Conservation (phyloP, 1,140 invertebrate genomes). For the Watersipora subatra region DNA sequence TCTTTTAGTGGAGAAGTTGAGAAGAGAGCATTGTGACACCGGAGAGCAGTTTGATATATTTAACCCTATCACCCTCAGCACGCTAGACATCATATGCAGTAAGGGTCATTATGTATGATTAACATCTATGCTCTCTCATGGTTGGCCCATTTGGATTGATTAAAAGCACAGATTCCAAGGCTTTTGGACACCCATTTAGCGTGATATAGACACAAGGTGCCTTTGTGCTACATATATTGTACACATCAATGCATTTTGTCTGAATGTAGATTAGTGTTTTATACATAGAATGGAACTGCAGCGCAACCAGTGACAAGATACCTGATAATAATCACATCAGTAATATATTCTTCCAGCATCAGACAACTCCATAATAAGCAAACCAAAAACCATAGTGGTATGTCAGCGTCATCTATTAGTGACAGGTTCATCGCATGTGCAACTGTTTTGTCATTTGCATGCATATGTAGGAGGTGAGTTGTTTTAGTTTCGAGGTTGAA, state of each 20-base stretch:
- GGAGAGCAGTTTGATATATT: conserved; percentile 58
- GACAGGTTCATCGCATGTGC: background rate
- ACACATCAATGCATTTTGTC: background rate
- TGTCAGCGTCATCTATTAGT: background rate
- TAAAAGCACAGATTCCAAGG: too few species aligned
- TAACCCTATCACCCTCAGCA: conserved; percentile 60
- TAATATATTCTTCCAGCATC: too few species aligned
- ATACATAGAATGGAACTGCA: too few species aligned
- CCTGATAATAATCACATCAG: too few species aligned
- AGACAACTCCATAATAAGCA: too few species aligned
- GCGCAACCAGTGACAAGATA: too few species aligned
- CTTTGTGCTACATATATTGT: background rate
- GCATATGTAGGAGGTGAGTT: background rate
- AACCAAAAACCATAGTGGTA: background rate
- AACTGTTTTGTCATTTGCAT: background rate
- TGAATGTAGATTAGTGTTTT: background rate
- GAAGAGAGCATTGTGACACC: conserved; percentile 42
- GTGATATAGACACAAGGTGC: background rate
- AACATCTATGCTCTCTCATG: background rate
- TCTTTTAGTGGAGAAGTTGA: conserved; percentile 52
- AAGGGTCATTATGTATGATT: conserved; percentile 29
- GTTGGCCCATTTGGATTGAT: too few species aligned
- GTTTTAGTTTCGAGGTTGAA: background rate
- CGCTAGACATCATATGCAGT: conserved; percentile 78
- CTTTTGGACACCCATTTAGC: background rate